Evolutionary conservation across 2,888 invertebrate genomes (phyloP).

Genomic region (Drosophila tanythrix): DNA sequence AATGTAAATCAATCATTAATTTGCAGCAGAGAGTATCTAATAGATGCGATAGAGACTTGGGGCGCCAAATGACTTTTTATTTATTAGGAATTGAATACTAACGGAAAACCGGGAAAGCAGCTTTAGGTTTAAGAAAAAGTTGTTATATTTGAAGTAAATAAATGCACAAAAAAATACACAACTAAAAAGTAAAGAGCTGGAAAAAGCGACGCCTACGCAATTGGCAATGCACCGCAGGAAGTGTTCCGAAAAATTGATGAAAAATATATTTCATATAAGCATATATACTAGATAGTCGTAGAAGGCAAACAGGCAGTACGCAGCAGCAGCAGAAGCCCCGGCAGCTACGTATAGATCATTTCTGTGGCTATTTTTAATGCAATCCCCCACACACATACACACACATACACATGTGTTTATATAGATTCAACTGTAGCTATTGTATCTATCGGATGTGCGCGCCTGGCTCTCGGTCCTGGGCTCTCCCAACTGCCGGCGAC

Average conservation of each 20-base stretch:
- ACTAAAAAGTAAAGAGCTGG: not conserved
- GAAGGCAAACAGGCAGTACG: constrained; percentile 11
- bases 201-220: constrained; percentile 53
- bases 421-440: constrained; percentile 17
- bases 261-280: constrained; percentile 53
- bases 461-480: constrained; percentile 34
- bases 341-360: constrained; percentile 68
- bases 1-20: constrained; percentile 66
- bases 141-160: constrained; percentile 66
- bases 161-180: constrained; percentile 29
- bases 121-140: constrained; percentile 38
- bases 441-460: constrained; percentile 56
- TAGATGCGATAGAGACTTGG: constrained; percentile 47
- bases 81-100: constrained; percentile 61
- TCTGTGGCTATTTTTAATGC: constrained; percentile 67
- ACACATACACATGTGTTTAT: not conserved
- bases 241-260: constrained; percentile 60
- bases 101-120: constrained; percentile 37
- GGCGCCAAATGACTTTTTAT: constrained; percentile 58
- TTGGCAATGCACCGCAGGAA: constrained; percentile 33
- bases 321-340: constrained; percentile 30
- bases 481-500: constrained; percentile 14
- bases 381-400: constrained; percentile 36
- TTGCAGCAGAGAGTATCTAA: constrained; percentile 61
- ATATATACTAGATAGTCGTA: constrained; percentile 21